Base-by-base conservation (phyloP, 2,797 vertebrate genomes). In the Sciurus vulgaris region DNA sequence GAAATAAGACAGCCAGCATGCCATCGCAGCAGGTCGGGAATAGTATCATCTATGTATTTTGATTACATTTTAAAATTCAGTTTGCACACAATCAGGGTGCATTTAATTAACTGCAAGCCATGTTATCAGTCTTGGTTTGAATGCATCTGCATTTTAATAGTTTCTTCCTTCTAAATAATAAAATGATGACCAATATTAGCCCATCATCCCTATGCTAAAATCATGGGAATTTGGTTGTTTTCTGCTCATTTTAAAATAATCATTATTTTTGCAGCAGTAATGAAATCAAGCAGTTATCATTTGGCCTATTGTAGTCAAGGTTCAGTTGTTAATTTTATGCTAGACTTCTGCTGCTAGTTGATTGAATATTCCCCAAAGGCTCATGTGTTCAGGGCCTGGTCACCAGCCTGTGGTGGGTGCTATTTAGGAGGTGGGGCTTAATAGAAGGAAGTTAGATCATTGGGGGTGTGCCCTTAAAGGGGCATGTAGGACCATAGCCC, bases 51-150 rank as follows among this genome's bases (percentile, higher is more conserved):
- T 92, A 7, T 24, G 14, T 91, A 72, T 67, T 95, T 95, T 74
- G 86, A 92, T 93, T 94, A 81, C 65, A 85, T 97, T 94, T 97
- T 74, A 94, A 85, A 97, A 94, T 89, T 94, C 94, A 61, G 61
- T 94, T 94, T 89, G 44, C 24, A 74, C 70, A 87, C 92, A 86
- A 92, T 72, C 30, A 20, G 63, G 30, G 1, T 89, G 96, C 54
- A 44, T 96, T 97, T 96, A 93, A 96, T 96, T 97, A 96, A 72
- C 95, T 91, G 70, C 54, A 91, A 81, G 86, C 72, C 33, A 3
- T 89, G 84, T 41, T 74, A 33, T 94, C 79, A 67, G 76, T 91
- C 89, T 78, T 44, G 79, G 56, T 94, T 95, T 85, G 74, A 86
- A 84, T 81, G 70, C 15, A 67, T 92, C 61, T 94, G 67, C 76